A percentile compares a stretch with the other conserved stretches of the same genome.
phyloP scores from a whole-genome alignment of 1,140 invertebrate genomes.

The Drosophila chauvacae region DNA sequence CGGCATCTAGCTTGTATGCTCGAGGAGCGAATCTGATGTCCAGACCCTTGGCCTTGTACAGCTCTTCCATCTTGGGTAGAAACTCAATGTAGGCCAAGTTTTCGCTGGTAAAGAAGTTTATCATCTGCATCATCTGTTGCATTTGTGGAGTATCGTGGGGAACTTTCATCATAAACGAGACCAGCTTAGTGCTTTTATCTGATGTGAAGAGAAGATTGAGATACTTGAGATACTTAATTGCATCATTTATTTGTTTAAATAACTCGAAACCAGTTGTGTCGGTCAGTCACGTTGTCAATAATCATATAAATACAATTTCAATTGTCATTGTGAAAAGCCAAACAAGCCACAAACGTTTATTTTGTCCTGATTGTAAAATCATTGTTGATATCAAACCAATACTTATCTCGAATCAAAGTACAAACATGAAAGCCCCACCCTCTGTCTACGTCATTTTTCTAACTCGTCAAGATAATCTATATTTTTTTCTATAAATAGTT shows the following conservation, averaged over 20 bases:
- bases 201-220: background rate
- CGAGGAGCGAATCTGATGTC: constrained; percentile 54
- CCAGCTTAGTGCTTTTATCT: constrained; percentile 55
- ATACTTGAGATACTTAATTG: background rate
- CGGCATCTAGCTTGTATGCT: constrained; percentile 42
- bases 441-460: constrained; percentile 1
- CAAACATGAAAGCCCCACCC: background rate
- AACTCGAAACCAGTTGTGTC: background rate
- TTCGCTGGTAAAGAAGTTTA: constrained; percentile 67
- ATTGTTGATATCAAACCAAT: constrained; percentile 4
- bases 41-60: constrained; percentile 64
- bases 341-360: constrained; percentile 7
- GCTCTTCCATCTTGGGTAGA: constrained; percentile 61
- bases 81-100: constrained; percentile 60
- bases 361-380: constrained; percentile 14
- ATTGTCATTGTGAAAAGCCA: constrained; percentile 8
- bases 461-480: background rate
- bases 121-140: constrained; percentile 50
- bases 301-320: background rate
- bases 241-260: constrained; percentile 9
- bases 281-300: background rate
- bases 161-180: constrained; percentile 74
- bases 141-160: constrained; percentile 59
- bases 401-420: constrained; percentile 5
- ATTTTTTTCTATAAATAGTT: background rate